These are phyloP conservation scores for Antechinus stuartii DNA, from an alignment of 2,113 vertebrate genomes.

Conservation along the genomic window DNA sequence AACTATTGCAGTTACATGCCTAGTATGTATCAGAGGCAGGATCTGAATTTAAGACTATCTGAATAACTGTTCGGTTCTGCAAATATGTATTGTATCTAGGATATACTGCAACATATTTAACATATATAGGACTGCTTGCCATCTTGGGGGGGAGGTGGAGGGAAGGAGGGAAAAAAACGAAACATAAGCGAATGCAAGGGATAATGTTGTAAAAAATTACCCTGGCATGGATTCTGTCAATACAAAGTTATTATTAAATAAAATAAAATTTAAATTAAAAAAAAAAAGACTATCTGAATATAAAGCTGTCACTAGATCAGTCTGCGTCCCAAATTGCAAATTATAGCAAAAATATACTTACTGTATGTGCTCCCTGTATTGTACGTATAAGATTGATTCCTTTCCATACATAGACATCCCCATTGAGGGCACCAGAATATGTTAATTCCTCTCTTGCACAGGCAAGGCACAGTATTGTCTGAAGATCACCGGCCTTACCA, in stretches of 20 bases:
- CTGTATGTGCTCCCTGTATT: conserved; percentile 96
- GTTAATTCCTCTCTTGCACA: conserved; percentile 97
- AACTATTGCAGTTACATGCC: background rate
- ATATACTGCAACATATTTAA: too few relatives aligned
- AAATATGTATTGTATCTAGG: too few relatives aligned
- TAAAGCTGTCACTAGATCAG: background rate
- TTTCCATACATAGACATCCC: conserved; percentile 99
- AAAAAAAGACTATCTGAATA: background rate
- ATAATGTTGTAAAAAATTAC: too few relatives aligned
- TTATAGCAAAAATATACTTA: conserved; percentile 83
- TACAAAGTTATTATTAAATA: too few relatives aligned
- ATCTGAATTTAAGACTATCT: background rate
- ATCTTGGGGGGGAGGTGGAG: too few relatives aligned
- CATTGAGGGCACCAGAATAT: conserved; percentile 97
- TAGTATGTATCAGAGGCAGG: background rate
- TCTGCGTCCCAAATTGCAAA: background rate
- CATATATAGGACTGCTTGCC: too few relatives aligned
- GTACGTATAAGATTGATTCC: conserved; percentile 95
- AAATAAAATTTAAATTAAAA: too few relatives aligned
- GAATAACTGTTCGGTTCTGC: background rate
- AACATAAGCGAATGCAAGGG: too few relatives aligned
- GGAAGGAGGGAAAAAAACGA: too few relatives aligned
- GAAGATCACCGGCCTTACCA: conserved; percentile 98
- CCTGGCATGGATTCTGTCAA: too few relatives aligned
- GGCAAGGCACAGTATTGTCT: conserved; percentile 98